Evolutionary conservation across 1,140 invertebrate genomes (phyloP).

Genomic region (Pomacea maculata): DNA sequence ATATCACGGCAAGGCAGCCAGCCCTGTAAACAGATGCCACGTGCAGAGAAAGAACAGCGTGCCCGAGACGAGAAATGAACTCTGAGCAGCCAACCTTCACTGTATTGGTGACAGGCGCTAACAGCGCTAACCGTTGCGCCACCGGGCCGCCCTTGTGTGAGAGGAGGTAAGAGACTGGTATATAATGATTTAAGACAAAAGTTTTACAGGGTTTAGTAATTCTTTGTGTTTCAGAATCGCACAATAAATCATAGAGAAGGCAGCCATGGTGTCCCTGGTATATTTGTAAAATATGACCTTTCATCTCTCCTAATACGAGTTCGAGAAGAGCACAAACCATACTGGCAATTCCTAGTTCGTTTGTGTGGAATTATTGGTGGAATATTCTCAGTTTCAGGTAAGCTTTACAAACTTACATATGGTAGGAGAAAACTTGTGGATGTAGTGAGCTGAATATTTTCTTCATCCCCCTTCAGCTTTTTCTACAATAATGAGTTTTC

Average conservation of each 20-base stretch:
- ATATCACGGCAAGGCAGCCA: too few relatives aligned
- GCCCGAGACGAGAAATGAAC: too few relatives aligned
- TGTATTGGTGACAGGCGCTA: too few relatives aligned
- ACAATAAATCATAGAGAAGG: constrained; percentile 80
- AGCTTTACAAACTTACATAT: neutral
- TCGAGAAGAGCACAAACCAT: constrained; percentile 78
- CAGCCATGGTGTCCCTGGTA: constrained; percentile 90
- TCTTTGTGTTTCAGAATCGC: constrained; percentile 68
- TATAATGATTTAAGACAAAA: too few relatives aligned
- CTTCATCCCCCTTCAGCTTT: neutral
- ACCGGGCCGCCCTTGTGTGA: too few relatives aligned
- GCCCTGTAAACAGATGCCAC: too few relatives aligned
- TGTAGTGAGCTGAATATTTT: neutral
- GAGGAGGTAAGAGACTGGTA: too few relatives aligned
- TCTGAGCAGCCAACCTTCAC: too few relatives aligned
- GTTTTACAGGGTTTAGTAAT: neutral
- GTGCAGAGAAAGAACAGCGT: too few relatives aligned
- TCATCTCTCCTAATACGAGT: constrained; percentile 84
- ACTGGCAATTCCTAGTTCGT: constrained; percentile 83
- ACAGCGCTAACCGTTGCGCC: too few relatives aligned
- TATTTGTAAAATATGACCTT: constrained; percentile 95
- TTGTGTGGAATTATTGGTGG: constrained; percentile 91
- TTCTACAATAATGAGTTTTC: too few relatives aligned
- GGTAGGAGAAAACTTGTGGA: too few relatives aligned
- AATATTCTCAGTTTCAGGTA: constrained; percentile 80